Base-by-base conservation (phyloP, 2,797 vertebrate genomes). In the Megalops cyprinoides region DNA sequence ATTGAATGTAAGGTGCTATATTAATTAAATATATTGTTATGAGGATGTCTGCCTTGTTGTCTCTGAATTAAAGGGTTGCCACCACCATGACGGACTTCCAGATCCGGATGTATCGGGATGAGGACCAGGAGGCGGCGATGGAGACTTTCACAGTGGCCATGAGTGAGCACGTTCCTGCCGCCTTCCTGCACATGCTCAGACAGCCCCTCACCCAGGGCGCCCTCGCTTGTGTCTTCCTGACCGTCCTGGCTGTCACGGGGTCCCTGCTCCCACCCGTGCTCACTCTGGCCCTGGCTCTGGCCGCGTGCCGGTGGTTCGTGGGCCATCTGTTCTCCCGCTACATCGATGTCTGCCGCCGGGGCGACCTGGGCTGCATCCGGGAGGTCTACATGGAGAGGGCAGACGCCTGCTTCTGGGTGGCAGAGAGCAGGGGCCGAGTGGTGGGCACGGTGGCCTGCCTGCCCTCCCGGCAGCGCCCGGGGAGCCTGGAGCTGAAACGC, bases 321-420 rank as follows among this genome's bases (percentile, higher is more conserved):
- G 82, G 76, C 81, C 85, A 92, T 84, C 73, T 86, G 77, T 94
- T 94, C 88, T 90, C 82, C n/a, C 65, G n/a, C 0, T 96, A 96
- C 88, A 95, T 96, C 1, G 92, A 95, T 12, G 55, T 28, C 1
- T 87, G 85, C 39, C 76, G 94, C 48, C 81, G 48, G 23, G 86
- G 85, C 20, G 96, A 96, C 88, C 91, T 97, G 6, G 58, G 74
- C 56, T 65, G 87, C 85, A 91, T 95, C 76, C 23, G 23, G 0
- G 78, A 89, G 48, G 85, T 60, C 48, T 96, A 94, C 87, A 65
- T 94, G 83, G 74, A 83, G 20, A 23, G 80, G 25, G 84, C 87
- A 28, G 89, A 92, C 69, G 86, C 93, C 0, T 91, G 92, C 49
- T 96, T 96, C 76, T 96, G 95, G 95, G 95, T 97, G 86, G 95